A percentile compares a stretch with the other conserved stretches of the same genome.
Conservation (phyloP, 1,140 invertebrate genomes). For the Drosophila rufa region DNA sequence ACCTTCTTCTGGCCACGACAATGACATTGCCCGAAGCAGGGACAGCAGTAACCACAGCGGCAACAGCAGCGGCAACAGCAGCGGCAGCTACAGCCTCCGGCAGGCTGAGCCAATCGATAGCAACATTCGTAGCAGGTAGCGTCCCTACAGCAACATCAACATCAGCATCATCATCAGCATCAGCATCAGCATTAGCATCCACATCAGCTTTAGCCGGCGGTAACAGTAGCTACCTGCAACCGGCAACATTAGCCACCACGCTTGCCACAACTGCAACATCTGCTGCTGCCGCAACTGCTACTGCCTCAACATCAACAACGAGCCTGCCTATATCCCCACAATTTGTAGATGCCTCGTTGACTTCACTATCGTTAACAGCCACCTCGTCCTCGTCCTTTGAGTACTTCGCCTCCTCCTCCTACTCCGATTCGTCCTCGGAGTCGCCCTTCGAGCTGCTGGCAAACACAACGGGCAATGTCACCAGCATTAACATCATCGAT, state of each 20-base stretch:
- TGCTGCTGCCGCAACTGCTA: not conserved
- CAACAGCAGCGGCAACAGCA: conserved; percentile 9
- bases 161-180: conserved; percentile 27
- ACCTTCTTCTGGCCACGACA: conserved; percentile 32
- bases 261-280: conserved; percentile 35
- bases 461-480: conserved; percentile 64
- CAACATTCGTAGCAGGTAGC: conserved; percentile 54
- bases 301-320: conserved; percentile 33
- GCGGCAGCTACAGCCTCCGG: conserved; percentile 20
- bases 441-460: conserved; percentile 57
- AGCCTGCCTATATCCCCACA: conserved; percentile 62
- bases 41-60: conserved; percentile 13
- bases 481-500: conserved; percentile 29
- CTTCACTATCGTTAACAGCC: conserved; percentile 77
- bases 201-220: conserved; percentile 11
- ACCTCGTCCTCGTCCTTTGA: conserved; percentile 40
- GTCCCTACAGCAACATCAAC: conserved; percentile 34
- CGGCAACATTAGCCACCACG: conserved; percentile 31
- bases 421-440: conserved; percentile 19
- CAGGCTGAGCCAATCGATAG: conserved; percentile 59
- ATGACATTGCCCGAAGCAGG: conserved; percentile 43
- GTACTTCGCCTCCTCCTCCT: conserved; percentile 11
- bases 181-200: conserved; percentile 9
- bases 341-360: conserved; percentile 76
- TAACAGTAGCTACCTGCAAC: conserved; percentile 36